Conservation (phyloP, 2,888 invertebrate species). For the Lasioglossum zephyrum region DNA sequence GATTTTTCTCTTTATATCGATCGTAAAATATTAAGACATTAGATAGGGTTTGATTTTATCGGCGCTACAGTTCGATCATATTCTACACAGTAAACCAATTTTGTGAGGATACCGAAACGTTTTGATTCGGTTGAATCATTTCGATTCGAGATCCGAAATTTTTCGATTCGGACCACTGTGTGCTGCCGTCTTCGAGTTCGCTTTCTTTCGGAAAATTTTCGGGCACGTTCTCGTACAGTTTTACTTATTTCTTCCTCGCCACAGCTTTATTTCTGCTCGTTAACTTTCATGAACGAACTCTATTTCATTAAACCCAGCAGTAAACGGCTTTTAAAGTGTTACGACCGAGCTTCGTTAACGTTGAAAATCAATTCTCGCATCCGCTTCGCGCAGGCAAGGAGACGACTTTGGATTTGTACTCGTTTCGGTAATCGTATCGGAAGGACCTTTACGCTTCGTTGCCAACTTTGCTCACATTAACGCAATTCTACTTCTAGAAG, state of each 20-base stretch:
- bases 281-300: background rate
- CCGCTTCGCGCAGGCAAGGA: background rate
- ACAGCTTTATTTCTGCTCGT: background rate
- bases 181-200: background rate
- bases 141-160: too few relatives aligned
- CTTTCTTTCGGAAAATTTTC: background rate
- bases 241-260: background rate
- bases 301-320: background rate
- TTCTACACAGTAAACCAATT: too few relatives aligned
- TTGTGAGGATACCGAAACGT: too few relatives aligned
- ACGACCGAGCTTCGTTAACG: background rate
- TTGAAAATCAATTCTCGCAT: background rate
- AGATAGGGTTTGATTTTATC: too few relatives aligned
- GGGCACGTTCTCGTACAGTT: background rate
- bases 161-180: too few relatives aligned
- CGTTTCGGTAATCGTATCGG: background rate
- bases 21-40: too few relatives aligned
- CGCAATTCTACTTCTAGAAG: background rate
- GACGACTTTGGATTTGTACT: background rate
- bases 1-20: too few relatives aligned
- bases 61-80: too few relatives aligned
- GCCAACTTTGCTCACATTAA: background rate
- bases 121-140: too few relatives aligned
- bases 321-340: background rate
- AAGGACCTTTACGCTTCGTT: background rate